These are phyloP conservation scores for Lasioglossum albipes DNA, from an alignment of 1,140 invertebrate species.

Conservation along the genomic window DNA sequence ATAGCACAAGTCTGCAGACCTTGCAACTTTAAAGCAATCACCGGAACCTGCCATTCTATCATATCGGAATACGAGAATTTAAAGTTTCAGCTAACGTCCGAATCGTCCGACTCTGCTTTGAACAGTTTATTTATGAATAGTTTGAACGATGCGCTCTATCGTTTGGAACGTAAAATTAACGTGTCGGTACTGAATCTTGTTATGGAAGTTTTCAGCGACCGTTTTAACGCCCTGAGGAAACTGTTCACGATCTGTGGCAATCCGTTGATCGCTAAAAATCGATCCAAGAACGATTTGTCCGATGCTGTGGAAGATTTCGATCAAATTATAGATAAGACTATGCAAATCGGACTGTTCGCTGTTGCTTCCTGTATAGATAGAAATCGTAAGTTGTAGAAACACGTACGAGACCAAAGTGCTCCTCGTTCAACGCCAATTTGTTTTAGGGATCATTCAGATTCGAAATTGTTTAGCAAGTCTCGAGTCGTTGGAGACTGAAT, in stretches of 20 bases:
- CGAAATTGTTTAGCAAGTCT: constrained; percentile 84
- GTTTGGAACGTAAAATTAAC: constrained; percentile 77
- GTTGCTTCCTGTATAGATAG: constrained; percentile 84
- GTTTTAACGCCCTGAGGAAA: constrained; percentile 72
- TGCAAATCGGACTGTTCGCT: constrained; percentile 86
- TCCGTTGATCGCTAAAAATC: constrained; percentile 66
- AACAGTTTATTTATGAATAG: constrained; percentile 75
- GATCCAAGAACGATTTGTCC: constrained; percentile 72
- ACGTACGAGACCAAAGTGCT: background rate
- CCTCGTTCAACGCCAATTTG: constrained; percentile 37
- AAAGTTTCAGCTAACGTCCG: constrained; percentile 68
- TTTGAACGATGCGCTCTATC: constrained; percentile 74
- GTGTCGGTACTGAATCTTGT: constrained; percentile 76
- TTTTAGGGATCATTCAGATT: constrained; percentile 82
- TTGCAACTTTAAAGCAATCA: constrained; percentile 77
- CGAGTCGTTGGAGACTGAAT: constrained; percentile 84
- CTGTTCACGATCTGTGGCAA: constrained; percentile 75
- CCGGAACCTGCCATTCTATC: constrained; percentile 74
- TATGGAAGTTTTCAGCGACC: constrained; percentile 77
- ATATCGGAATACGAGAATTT: constrained; percentile 76
- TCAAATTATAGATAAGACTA: constrained; percentile 83
- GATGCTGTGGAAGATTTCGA: constrained; percentile 82
- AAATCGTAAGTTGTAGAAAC: constrained; percentile 76
- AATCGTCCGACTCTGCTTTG: constrained; percentile 69
- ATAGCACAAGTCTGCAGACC: constrained; percentile 77